These are phyloP conservation scores for Ericerus pela DNA, from an alignment of 1,140 invertebrate genomes.

Conservation along the genomic window DNA sequence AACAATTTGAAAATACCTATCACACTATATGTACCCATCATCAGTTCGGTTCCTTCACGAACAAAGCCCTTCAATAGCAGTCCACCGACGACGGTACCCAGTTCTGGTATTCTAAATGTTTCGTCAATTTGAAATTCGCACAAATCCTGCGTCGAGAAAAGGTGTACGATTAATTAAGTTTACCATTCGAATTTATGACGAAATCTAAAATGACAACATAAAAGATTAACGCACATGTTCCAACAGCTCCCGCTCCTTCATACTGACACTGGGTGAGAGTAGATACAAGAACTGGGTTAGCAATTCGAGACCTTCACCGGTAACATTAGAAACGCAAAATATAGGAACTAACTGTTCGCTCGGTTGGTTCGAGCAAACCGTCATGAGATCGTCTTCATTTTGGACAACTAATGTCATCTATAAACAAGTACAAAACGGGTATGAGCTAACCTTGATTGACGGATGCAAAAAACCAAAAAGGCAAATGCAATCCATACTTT, in stretches of 20 bases:
- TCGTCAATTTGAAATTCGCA: conserved; percentile 80
- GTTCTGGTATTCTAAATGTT: conserved; percentile 65
- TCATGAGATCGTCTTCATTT: conserved; percentile 54
- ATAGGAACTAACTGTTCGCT: conserved; percentile 62
- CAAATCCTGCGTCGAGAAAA: conserved; percentile 6
- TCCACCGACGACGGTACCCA: conserved; percentile 65
- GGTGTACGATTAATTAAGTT: neutral
- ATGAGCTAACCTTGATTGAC: neutral
- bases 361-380: conserved; percentile 44
- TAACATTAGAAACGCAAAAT: conserved; percentile 89
- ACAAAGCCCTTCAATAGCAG: conserved; percentile 71
- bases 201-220: conserved; percentile 8
- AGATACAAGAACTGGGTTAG: conserved; percentile 64
- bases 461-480: neutral
- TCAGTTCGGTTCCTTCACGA: conserved; percentile 60
- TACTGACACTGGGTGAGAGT: conserved; percentile 49
- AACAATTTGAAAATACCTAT: neutral
- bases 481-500: conserved; percentile 37
- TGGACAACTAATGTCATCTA: conserved; percentile 42
- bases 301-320: conserved; percentile 64
- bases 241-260: conserved; percentile 52
- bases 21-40: conserved; percentile 38
- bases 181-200: neutral
- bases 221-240: conserved; percentile 37
- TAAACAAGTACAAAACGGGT: neutral